Base-by-base conservation (phyloP, 2,888 invertebrate genomes). In the Argyra leucocephala region DNA sequence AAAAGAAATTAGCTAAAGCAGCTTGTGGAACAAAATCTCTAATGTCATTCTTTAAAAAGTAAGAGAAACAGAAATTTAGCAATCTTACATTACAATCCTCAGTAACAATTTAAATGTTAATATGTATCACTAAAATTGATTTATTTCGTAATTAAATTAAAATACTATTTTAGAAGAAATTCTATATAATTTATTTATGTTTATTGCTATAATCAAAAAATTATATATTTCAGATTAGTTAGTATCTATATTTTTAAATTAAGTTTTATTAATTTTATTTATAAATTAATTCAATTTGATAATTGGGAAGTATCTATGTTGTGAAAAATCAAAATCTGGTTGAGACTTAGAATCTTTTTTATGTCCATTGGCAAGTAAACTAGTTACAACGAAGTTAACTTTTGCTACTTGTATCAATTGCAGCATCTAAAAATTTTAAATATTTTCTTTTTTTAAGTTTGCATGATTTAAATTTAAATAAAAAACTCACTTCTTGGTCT, bases 351-450 rank as follows among this genome's bases (percentile, higher is more conserved):
- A 89, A 69, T 93, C 93, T 73, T 89, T 88, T 78, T 92, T 93
- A 78, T 96, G 96, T 10, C 96, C 97, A 68, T 92, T 93, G 0
- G 93, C 91, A 69, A 97, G 80, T 67, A 98, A 82, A 80, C 95
- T 96, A 80, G 96, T 84, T 18, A 97, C 96, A 71, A 98, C 90
- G 77, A 93, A 95, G 83, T 98, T 98, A 0, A 93, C 95, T 83
- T 97, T 97, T 58, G 92, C 89, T 70, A 97, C 90, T 81, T 91
- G 93, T 63, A 96, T 82, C 69, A 96, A 84, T 75, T 90, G 90
- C 31, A 84, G 82, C 67, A 91, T 86, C 89, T 92, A 81, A 22
- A 83, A 84, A 69, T 69, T n/a, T n/a, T 63, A 72, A 65, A 71
- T n/a, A n/a, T n/a, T n/a, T n/a, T n/a, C n/a, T n/a, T n/a, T n/a